Evolutionary conservation across 2,113 vertebrate genomes (phyloP).

Genomic region (Eptesicus fuscus): DNA sequence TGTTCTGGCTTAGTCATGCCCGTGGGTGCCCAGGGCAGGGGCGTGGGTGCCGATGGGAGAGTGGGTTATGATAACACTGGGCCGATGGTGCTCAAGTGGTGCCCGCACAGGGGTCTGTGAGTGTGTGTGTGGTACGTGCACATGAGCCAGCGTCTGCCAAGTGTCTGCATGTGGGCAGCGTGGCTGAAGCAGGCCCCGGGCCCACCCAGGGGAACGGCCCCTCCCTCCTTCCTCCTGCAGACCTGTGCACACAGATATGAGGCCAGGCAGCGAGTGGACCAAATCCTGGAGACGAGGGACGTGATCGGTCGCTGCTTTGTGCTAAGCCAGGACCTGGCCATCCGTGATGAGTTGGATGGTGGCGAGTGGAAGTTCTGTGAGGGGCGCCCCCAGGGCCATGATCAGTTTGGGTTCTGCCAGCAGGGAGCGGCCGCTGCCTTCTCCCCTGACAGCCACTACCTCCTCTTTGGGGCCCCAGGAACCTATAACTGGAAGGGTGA

Average conservation of each 20-base stretch:
- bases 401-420: constrained; percentile 96
- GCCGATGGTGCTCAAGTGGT: not conserved
- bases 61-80: not conserved
- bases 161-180: not conserved
- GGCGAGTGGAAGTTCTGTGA: constrained; percentile 98
- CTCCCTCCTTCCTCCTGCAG: constrained; percentile 67
- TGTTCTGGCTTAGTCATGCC: not conserved
- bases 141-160: not conserved
- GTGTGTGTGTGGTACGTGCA: no score
- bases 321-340: constrained; percentile 91
- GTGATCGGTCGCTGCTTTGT: constrained; percentile 95
- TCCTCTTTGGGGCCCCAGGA: constrained; percentile 94
- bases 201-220: not conserved
- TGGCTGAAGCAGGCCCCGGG: not conserved
- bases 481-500: constrained; percentile 99
- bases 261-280: constrained; percentile 87
- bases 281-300: constrained; percentile 91
- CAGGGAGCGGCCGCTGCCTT: constrained; percentile 94
- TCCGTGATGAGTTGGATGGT: constrained; percentile 90
- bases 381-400: constrained; percentile 92
- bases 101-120: not conserved
- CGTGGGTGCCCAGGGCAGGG: not conserved
- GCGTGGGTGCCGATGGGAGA: not conserved
- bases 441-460: constrained; percentile 91
- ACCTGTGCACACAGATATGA: constrained; percentile 96